Evolutionary conservation across 2,113 vertebrate species (phyloP).

Genomic region (Notarius quadriscutis): DNA sequence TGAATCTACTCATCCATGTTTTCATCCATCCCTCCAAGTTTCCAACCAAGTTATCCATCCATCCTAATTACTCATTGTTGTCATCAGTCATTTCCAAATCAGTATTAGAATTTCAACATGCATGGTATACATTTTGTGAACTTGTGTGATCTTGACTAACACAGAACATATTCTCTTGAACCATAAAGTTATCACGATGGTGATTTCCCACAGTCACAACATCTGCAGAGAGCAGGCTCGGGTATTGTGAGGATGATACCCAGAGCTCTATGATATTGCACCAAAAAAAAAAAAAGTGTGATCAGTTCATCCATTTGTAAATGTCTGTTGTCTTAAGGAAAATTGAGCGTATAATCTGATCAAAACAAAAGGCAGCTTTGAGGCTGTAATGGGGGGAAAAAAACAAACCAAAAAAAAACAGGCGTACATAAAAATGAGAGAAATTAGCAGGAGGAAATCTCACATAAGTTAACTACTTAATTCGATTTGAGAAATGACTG

Average conservation of each 20-base stretch:
- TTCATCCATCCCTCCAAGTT: neutral
- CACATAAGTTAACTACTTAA: slow-evolving; percentile 50
- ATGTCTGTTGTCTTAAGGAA: neutral
- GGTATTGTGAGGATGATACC: neutral
- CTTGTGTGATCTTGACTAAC: neutral
- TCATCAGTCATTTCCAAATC: neutral
- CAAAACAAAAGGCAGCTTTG: slow-evolving; percentile 8
- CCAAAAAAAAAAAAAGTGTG: neutral
- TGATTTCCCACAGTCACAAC: neutral
- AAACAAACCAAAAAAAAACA: neutral
- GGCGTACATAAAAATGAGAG: slow-evolving; percentile 32
- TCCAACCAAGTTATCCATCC: neutral
- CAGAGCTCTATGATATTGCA: neutral
- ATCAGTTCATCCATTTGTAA: neutral
- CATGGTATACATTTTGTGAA: neutral
- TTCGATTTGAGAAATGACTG: slow-evolving; percentile 47
- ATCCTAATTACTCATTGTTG: neutral
- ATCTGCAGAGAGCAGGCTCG: neutral
- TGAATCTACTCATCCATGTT: neutral
- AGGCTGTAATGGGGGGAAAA: neutral
- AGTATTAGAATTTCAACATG: neutral
- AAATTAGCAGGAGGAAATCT: slow-evolving; percentile 54
- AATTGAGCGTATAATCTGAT: neutral
- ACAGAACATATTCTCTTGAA: neutral
- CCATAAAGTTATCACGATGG: neutral